phyloP scores from a whole-genome alignment of 1,140 invertebrate genomes.

The Aphaenogaster rudis region DNA sequence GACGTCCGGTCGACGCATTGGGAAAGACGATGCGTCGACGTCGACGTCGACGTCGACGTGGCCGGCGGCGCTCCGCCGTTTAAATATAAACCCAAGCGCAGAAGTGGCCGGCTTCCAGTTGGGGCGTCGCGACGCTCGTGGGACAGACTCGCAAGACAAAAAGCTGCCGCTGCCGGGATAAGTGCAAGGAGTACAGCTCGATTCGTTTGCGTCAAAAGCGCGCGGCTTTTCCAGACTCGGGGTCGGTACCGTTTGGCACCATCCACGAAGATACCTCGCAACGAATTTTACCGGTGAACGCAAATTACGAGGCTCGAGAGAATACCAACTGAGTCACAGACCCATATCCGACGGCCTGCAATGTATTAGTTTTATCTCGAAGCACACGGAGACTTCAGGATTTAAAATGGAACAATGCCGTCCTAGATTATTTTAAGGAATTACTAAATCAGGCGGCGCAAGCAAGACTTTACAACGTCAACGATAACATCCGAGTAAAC shows the following conservation, averaged over 20 bases:
- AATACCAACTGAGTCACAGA: neutral
- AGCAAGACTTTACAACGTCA: neutral
- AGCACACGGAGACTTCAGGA: neutral
- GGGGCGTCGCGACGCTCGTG: conserved; percentile 82
- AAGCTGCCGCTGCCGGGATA: conserved; percentile 42
- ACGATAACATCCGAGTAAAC: conserved; percentile 17
- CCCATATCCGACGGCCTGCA: neutral
- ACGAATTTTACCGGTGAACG: neutral
- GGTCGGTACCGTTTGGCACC: neutral
- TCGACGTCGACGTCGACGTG: conserved; percentile 57
- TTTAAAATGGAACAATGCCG: conserved; percentile 23
- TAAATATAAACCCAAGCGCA: conserved; percentile 85
- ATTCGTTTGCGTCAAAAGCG: conserved; percentile 24
- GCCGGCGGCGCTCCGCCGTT: conserved; percentile 72
- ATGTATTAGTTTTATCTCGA: conserved; percentile 7
- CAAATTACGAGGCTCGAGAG: neutral
- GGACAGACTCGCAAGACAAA: conserved; percentile 68
- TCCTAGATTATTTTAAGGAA: conserved; percentile 20
- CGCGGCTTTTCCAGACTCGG: neutral
- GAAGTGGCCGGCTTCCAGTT: conserved; percentile 83
- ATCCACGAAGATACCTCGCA: conserved; percentile 2
- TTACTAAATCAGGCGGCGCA: neutral
- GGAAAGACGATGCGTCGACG: conserved; percentile 76
- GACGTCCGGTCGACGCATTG: conserved; percentile 39
- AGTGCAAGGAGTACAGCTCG: conserved; percentile 23